Evolutionary conservation across 2,888 invertebrate genomes (phyloP).

Genomic region (Eupithecia abbreviata): DNA sequence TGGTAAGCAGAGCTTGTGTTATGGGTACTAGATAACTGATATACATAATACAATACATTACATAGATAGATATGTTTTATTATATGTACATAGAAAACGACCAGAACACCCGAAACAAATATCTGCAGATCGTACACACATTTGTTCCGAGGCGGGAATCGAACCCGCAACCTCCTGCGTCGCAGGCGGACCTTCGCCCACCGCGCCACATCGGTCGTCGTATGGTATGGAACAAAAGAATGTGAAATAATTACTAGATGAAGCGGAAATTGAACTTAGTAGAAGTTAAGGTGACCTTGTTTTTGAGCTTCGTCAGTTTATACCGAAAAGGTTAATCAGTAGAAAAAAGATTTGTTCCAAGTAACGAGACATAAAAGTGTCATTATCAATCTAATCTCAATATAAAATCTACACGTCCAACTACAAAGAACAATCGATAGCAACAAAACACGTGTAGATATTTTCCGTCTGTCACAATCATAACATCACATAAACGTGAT

Average conservation of each 20-base stretch:
- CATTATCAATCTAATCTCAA: background rate
- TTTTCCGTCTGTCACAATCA: constrained; percentile 10
- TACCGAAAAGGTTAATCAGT: background rate
- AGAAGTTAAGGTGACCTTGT: background rate
- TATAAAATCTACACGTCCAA: background rate
- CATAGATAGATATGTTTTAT: no score
- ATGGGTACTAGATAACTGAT: no score
- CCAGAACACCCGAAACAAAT: no score
- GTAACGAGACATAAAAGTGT: background rate
- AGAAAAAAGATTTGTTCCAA: background rate
- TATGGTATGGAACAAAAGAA: background rate
- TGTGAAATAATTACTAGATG: background rate
- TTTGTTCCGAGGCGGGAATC: no score
- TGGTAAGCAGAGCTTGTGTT: no score
- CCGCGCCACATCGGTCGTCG: no score
- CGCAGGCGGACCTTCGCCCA: no score
- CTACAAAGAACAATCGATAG: background rate
- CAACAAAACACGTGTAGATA: constrained; percentile 10
- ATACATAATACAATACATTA: no score
- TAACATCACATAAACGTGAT: background rate
- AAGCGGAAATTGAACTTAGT: background rate
- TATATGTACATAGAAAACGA: no score
- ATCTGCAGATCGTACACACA: no score
- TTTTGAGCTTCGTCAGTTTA: background rate
- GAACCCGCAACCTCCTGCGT: no score